These are phyloP conservation scores for Bombus soroeensis DNA, from an alignment of 1,140 invertebrate genomes.

Conservation along the genomic window DNA sequence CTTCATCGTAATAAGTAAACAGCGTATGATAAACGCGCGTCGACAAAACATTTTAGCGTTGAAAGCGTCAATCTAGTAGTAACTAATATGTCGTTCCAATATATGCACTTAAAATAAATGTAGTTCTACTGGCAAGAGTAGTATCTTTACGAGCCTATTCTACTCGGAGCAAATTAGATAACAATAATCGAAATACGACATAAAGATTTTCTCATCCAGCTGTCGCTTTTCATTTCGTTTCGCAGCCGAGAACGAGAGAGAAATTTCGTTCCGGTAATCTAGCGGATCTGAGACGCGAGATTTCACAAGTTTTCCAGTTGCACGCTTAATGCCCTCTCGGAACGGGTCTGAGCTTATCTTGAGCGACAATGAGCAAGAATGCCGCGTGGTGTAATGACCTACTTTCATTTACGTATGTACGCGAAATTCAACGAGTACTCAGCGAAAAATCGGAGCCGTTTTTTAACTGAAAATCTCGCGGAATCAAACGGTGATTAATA, in stretches of 20 bases:
- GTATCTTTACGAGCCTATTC: neutral
- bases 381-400: slow-evolving; percentile 8
- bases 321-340: slow-evolving; percentile 16
- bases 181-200: neutral
- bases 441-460: neutral
- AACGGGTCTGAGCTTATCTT: slow-evolving; percentile 31
- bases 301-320: slow-evolving; percentile 45
- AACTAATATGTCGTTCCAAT: neutral
- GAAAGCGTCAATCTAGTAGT: neutral
- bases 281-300: slow-evolving; percentile 14
- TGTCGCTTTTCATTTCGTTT: neutral
- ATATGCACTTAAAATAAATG: neutral
- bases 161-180: neutral
- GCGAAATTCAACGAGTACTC: slow-evolving; percentile 1
- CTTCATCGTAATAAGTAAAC: too few species aligned
- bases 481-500: slow-evolving; percentile 2
- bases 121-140: neutral
- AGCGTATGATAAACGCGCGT: too few species aligned
- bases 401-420: slow-evolving; percentile 28
- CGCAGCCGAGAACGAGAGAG: too few species aligned
- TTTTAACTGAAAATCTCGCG: neutral
- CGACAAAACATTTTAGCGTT: neutral
- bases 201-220: neutral
- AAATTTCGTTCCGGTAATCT: slow-evolving; percentile 15
- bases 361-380: slow-evolving; percentile 39